phyloP scores from a whole-genome alignment of 2,797 vertebrate species.

The Lepidocolaptes lacrymiger region DNA sequence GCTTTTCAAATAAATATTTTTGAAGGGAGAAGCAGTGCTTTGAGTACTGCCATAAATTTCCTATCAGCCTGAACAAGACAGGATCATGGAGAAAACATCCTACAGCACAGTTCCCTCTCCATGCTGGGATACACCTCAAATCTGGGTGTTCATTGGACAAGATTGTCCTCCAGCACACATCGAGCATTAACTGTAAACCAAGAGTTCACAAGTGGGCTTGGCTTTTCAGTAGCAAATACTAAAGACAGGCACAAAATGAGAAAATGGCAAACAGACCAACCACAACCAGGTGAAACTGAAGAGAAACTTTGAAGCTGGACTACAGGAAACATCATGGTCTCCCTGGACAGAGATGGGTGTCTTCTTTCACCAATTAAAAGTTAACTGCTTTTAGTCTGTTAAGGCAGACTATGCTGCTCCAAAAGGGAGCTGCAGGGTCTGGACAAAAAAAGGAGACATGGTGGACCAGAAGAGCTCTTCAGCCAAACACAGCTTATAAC shows the following conservation, averaged over 20 bases:
- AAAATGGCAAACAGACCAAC: background rate
- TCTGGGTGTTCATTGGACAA: background rate
- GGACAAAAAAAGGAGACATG: background rate
- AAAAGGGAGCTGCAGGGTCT: background rate
- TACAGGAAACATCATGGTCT: background rate
- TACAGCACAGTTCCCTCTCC: background rate
- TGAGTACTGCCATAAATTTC: background rate
- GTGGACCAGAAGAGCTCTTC: background rate
- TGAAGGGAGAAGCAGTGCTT: background rate
- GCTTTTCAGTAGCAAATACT: background rate
- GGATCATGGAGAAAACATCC: background rate
- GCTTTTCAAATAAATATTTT: background rate
- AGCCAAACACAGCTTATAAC: background rate
- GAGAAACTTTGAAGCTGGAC: background rate
- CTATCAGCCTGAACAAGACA: background rate
- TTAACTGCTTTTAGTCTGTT: background rate
- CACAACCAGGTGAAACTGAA: background rate
- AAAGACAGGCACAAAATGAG: background rate
- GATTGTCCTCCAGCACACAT: background rate
- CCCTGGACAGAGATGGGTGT: background rate
- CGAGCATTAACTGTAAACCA: background rate
- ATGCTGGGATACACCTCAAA: background rate
- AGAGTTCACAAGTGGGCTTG: background rate
- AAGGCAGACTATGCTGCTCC: background rate
- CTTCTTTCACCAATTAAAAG: background rate